Percentiles rank a stretch among this genome's conserved stretches.
Conservation (phyloP, 2,113 vertebrate species). For the Tetrao urogallus region DNA sequence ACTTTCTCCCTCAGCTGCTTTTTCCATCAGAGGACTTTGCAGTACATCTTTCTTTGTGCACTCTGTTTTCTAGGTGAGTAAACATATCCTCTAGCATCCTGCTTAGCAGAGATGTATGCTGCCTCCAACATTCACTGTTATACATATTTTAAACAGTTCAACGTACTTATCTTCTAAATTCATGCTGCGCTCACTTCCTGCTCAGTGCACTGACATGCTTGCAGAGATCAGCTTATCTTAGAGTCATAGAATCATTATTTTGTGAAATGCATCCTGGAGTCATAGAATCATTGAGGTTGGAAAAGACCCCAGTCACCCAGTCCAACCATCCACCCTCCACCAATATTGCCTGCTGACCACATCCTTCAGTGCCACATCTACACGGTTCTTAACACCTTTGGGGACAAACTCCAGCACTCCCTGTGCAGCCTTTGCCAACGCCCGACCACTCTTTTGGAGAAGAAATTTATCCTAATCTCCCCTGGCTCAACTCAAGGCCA, state of each 20-base stretch:
- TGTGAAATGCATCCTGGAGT: not conserved
- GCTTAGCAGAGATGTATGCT: not conserved
- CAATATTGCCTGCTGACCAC: no score
- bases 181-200: not conserved
- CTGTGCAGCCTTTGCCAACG: no score
- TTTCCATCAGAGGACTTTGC: not conserved
- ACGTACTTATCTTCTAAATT: not conserved
- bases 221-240: not conserved
- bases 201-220: not conserved
- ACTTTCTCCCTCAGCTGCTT: not conserved
- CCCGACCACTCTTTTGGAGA: no score
- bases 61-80: not conserved
- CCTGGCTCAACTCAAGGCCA: no score
- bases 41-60: not conserved
- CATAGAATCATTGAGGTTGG: no score
- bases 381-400: no score
- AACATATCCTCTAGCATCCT: not conserved
- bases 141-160: not conserved
- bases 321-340: no score
- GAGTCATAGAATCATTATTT: no score
- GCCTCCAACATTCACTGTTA: not conserved
- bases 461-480: no score
- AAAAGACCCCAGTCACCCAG: no score
- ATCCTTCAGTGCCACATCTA: no score
- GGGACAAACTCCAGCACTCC: no score